A percentile compares a stretch with the other conserved stretches of the same genome.
Evolutionary conservation across 2,888 invertebrate species (phyloP).

Genomic region (Fissipunctia ypsillon): DNA sequence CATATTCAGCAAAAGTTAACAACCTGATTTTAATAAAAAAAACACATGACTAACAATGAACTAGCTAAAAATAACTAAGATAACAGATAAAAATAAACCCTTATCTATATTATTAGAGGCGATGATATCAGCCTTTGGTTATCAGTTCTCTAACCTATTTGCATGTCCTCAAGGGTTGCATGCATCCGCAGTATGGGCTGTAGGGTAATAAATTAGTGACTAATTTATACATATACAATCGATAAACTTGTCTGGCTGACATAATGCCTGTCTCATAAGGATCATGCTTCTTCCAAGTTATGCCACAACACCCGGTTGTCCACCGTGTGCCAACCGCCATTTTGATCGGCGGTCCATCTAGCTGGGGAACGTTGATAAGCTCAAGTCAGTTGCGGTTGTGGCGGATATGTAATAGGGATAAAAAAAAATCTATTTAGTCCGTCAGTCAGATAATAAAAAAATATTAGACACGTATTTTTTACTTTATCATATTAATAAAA

Average conservation of each 20-base stretch:
- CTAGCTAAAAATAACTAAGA: constrained; percentile 57
- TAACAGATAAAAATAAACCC: constrained; percentile 52
- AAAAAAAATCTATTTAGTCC: no score
- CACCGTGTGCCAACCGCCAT: not conserved
- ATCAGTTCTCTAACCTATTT: constrained; percentile 34
- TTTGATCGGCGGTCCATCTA: no score
- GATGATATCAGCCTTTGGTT: constrained; percentile 35
- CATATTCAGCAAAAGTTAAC: no score
- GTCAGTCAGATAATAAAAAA: no score
- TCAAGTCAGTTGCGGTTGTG: no score
- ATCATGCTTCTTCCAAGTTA: not conserved
- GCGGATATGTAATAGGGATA: no score
- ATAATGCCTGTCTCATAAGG: not conserved
- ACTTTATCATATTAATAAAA: no score
- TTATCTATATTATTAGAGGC: constrained; percentile 53
- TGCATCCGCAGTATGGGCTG: constrained; percentile 26
- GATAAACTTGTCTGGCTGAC: not conserved
- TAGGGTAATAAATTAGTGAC: not conserved
- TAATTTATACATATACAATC: not conserved
- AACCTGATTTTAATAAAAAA: constrained; percentile 1
- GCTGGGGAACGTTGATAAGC: not conserved
- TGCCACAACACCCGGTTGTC: no score
- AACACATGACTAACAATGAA: constrained; percentile 32
- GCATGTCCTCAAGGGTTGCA: constrained; percentile 16
- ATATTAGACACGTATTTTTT: no score